phyloP scores from a whole-genome alignment of 2,797 vertebrate species.

The Peromyscus attwateri region DNA sequence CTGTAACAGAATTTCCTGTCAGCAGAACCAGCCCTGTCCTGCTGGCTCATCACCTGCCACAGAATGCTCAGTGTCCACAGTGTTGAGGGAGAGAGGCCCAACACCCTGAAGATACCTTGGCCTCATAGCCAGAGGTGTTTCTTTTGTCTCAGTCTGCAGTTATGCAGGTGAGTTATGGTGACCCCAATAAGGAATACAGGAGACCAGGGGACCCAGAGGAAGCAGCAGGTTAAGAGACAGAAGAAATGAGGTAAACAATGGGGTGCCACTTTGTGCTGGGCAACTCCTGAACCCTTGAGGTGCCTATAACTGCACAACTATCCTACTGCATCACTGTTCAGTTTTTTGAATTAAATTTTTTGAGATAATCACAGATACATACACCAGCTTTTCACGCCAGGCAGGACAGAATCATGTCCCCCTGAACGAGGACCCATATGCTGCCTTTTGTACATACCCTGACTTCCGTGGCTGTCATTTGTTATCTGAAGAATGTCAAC shows the following conservation, averaged over 20 bases:
- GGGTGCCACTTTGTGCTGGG: neutral
- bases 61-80: neutral
- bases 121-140: neutral
- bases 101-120: neutral
- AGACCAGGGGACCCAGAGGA: too few species aligned
- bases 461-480: neutral
- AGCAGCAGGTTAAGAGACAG: neutral
- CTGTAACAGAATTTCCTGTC: neutral
- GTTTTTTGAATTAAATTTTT: neutral
- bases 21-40: neutral
- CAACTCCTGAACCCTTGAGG: neutral
- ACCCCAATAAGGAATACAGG: neutral
- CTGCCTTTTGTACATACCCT: neutral
- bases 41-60: neutral
- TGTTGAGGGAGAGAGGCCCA: too few species aligned
- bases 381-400: neutral
- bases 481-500: neutral
- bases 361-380: neutral
- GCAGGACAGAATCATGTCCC: neutral
- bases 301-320: neutral
- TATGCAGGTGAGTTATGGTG: neutral
- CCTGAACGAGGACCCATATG: too few species aligned
- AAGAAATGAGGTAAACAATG: neutral
- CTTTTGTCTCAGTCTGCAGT: neutral
- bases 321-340: neutral